Evolutionary conservation across 2,888 invertebrate genomes (phyloP).

Genomic region (Watsonalla cultraria): DNA sequence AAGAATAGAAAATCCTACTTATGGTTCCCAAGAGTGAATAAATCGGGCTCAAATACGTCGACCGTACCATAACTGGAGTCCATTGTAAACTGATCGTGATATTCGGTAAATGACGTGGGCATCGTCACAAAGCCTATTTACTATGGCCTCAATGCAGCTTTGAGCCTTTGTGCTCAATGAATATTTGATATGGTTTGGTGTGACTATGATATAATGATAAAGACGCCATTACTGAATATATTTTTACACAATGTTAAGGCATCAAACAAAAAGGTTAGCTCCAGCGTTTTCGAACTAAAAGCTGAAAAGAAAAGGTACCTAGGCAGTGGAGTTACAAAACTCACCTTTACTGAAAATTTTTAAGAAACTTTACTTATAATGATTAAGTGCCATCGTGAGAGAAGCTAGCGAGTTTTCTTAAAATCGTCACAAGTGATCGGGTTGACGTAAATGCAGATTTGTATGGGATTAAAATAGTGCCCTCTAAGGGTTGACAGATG

Average conservation of each 20-base stretch:
- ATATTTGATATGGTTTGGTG: slow-evolving; percentile 4
- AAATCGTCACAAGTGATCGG: too few species aligned
- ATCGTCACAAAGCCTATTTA: slow-evolving; percentile 47
- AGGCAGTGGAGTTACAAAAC: too few species aligned
- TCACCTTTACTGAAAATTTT: too few species aligned
- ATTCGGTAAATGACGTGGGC: slow-evolving; percentile 44
- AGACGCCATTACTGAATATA: background rate
- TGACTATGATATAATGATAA: slow-evolving; percentile 2
- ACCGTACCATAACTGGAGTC: slow-evolving; percentile 24
- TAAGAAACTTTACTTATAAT: too few species aligned
- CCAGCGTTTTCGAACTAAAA: too few species aligned
- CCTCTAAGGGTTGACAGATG: too few species aligned
- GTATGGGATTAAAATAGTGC: too few species aligned
- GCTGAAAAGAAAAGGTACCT: too few species aligned
- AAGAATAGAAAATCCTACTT: too few species aligned
- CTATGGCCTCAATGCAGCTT: slow-evolving; percentile 21
- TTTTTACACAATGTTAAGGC: background rate
- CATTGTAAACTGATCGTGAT: slow-evolving; percentile 52
- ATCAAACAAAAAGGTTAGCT: background rate
- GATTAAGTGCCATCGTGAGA: too few species aligned
- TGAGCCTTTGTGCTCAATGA: slow-evolving; percentile 8
- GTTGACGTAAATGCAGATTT: too few species aligned
- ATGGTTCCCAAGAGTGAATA: background rate
- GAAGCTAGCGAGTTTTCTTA: too few species aligned
- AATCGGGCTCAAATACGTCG: slow-evolving; percentile 12